These are phyloP conservation scores for Euphydryas editha DNA, from an alignment of 2,888 invertebrate species.

Conservation along the genomic window DNA sequence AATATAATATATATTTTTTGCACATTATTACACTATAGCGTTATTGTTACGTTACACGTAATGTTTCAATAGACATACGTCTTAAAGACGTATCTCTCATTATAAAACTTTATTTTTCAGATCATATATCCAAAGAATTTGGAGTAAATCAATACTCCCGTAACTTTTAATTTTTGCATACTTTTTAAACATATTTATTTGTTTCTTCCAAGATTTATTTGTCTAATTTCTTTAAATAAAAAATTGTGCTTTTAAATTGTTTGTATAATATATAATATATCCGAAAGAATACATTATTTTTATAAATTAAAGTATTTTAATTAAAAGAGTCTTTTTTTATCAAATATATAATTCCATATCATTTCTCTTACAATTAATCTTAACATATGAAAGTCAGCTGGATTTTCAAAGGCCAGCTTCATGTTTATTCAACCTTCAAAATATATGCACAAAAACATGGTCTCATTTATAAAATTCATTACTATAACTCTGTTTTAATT, in stretches of 20 bases:
- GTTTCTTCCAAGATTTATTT: not conserved
- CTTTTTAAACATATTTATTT: not conserved
- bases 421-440: constrained; percentile 25
- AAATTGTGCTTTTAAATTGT: constrained; percentile 28
- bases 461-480: constrained; percentile 25
- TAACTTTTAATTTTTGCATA: not conserved
- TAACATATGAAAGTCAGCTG: constrained; percentile 25
- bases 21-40: too few species aligned
- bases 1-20: too few species aligned
- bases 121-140: too few species aligned
- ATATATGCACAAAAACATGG: constrained; percentile 27
- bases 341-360: constrained; percentile 44
- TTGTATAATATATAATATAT: constrained; percentile 1
- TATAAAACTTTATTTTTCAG: too few species aligned
- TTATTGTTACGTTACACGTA: too few species aligned
- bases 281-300: constrained; percentile 30
- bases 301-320: constrained; percentile 13
- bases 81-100: too few species aligned
- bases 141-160: not conserved
- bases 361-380: constrained; percentile 34
- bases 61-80: too few species aligned
- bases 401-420: constrained; percentile 40
- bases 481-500: constrained; percentile 29
- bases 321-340: constrained; percentile 21
- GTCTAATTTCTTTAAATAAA: not conserved